Evolutionary conservation across 2,797 vertebrate genomes (phyloP), one percentile per base, ranked within the genome.

Genomic region (Hippocampus kuda): DNA sequence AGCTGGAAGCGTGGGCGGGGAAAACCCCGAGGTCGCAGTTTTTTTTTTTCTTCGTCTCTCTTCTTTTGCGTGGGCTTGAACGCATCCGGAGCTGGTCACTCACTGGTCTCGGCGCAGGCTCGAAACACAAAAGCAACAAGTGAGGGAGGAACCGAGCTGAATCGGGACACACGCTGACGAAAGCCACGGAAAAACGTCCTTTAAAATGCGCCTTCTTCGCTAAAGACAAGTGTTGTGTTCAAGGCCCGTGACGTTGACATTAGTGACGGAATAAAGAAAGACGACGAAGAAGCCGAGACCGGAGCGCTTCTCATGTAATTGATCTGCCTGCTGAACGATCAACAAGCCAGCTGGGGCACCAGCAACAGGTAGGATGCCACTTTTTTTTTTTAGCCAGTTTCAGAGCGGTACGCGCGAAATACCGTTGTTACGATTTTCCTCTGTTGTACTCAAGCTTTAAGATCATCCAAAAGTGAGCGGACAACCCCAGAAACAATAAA

Each of bases 41-140:
- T 51, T 51, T 22, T 7, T 22, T 51, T 51, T 30, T 30, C 30
- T 46, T 13, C 16, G 4, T 20, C 16, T 11, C 12, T 24, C 16
- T 60, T 34, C 30, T 66, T 66, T 66, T 8, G 30, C 49, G 65
- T 34, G 49, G 48, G 49, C 49, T 15, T 67, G 65, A 67, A 67
- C 46, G 65, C 65, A 67, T 30, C 65, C 48, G 49, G 65, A 66
- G 26, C 20, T 53, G 48, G 12, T 65, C 63, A 27, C 27, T n/a
- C 27, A 30, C 44, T 46, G 11, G 12, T 34, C 62, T 64, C 41
- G 4, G 12, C 1, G 11, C 10, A 22, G 61, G 38, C 38, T 63
- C 41, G 44, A 64, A 64, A 64, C 62, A 64, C 62, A 15, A 63
- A 15, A 63, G 22, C 22, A 16, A 44, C 5, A 18, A 46, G 41